Conservation (phyloP, 2,888 invertebrate species). For the Morpho deidamia region DNA sequence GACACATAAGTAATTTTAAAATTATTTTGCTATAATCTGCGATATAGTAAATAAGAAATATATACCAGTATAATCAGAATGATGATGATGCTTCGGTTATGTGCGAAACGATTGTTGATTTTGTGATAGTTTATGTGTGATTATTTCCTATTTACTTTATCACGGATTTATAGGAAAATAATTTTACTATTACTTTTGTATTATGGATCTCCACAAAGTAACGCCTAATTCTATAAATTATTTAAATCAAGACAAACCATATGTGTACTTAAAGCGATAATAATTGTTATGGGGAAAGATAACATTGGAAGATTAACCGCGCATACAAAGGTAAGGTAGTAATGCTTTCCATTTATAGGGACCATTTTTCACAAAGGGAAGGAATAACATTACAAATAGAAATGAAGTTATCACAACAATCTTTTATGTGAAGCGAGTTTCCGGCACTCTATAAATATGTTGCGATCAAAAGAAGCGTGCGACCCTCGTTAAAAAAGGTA, state of each 20-base stretch:
- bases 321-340: neutral
- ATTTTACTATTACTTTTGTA: no score
- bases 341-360: slow-evolving; percentile 6
- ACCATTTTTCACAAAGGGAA: slow-evolving; percentile 14
- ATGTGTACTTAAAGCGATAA: neutral
- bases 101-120: no score
- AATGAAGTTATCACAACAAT: slow-evolving; percentile 33
- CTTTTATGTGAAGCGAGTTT: slow-evolving; percentile 25
- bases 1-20: no score
- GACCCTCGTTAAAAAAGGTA: slow-evolving; percentile 42
- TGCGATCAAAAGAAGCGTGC: slow-evolving; percentile 22
- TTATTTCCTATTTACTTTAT: no score
- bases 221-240: no score
- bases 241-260: neutral
- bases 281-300: neutral
- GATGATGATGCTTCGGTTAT: no score
- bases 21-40: no score
- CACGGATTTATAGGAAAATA: no score
- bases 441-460: slow-evolving; percentile 23
- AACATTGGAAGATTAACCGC: neutral
- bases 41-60: no score
- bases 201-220: no score
- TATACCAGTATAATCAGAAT: no score
- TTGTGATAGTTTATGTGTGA: no score
- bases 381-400: slow-evolving; percentile 32